phyloP scores from a whole-genome alignment of 1,140 invertebrate species.

The Drosophila takahashii region DNA sequence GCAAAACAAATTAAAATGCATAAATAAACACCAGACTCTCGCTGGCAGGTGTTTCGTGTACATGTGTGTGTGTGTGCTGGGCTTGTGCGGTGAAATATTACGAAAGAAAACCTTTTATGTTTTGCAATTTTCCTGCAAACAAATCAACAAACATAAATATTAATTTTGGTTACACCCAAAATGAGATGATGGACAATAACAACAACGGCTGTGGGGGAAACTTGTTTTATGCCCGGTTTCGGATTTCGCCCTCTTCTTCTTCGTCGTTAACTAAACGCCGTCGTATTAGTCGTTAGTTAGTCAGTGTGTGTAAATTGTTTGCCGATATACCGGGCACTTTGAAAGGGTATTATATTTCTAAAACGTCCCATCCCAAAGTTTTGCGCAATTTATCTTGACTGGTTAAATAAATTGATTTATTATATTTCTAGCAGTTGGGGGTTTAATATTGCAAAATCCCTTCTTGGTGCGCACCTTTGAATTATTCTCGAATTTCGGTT shows the following conservation, averaged over 20 bases:
- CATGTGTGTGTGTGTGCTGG: conserved; percentile 10
- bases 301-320: conserved; percentile 16
- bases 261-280: conserved; percentile 29
- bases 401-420: neutral
- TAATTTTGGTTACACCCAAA: conserved; percentile 52
- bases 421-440: no score
- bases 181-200: conserved; percentile 27
- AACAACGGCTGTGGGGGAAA: conserved; percentile 25
- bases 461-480: no score
- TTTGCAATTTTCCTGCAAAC: conserved; percentile 47
- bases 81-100: conserved; percentile 37
- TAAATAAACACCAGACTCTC: conserved; percentile 42
- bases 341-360: conserved; percentile 3
- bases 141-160: conserved; percentile 48
- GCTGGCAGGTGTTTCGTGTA: conserved; percentile 37
- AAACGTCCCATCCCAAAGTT: neutral
- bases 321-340: neutral
- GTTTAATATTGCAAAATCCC: no score
- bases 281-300: conserved; percentile 26
- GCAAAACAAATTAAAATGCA: conserved; percentile 42
- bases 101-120: conserved; percentile 50
- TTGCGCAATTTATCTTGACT: neutral
- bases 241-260: conserved; percentile 22
- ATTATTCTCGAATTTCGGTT: no score
- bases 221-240: conserved; percentile 34